phyloP scores from a whole-genome alignment of 1,140 invertebrate genomes.

The Epicauta chinensis region DNA sequence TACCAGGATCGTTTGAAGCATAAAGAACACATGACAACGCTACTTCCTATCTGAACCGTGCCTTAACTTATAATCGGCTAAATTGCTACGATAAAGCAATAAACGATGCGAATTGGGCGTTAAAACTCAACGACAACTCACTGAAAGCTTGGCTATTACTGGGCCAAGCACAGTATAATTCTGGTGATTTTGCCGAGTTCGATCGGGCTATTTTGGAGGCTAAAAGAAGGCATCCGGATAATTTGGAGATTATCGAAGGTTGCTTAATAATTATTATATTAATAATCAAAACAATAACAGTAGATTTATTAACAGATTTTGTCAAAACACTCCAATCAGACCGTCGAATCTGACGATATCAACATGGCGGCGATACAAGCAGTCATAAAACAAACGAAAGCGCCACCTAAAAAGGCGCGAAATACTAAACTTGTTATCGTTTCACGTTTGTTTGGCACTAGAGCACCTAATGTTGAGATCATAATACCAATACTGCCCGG shows the following conservation, averaged over 20 bases:
- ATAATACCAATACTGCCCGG: constrained; percentile 84
- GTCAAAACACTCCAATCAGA: too few relatives aligned
- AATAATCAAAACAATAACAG: too few relatives aligned
- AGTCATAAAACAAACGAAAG: constrained; percentile 83
- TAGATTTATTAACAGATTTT: too few relatives aligned
- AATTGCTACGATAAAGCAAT: constrained; percentile 55
- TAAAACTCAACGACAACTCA: constrained; percentile 56
- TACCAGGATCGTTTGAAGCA: too few relatives aligned
- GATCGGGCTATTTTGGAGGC: constrained; percentile 48
- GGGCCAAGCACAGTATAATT: constrained; percentile 53
- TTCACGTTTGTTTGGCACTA: constrained; percentile 69
- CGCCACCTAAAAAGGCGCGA: constrained; percentile 80
- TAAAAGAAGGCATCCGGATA: constrained; percentile 19
- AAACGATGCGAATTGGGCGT: constrained; percentile 54
- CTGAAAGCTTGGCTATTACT: constrained; percentile 60
- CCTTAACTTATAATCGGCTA: constrained; percentile 60
- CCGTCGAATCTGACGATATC: not conserved
- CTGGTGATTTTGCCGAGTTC: constrained; percentile 48
- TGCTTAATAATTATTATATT: too few relatives aligned
- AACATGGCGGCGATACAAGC: constrained; percentile 81
- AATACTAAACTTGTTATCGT: constrained; percentile 67
- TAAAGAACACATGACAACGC: too few relatives aligned
- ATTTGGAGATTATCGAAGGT: not conserved
- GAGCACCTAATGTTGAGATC: constrained; percentile 69
- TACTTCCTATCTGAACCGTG: constrained; percentile 72